Conservation (phyloP, 35 echinoderm and acorn worm species). For the Patiria miniata region DNA sequence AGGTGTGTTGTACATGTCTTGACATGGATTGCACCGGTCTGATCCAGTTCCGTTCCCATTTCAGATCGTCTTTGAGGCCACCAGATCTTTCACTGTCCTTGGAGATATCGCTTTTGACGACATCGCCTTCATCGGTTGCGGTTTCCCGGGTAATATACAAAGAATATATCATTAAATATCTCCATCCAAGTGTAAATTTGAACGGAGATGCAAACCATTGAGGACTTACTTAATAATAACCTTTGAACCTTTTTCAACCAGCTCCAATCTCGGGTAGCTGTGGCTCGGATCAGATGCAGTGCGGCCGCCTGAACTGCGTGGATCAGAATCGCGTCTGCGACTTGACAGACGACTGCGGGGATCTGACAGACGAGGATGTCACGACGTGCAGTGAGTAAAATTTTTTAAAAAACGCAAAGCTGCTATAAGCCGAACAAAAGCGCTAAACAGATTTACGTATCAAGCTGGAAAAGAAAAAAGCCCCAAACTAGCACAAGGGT, state of each 20-base stretch:
- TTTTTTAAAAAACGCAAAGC: too few species aligned
- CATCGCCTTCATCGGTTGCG: constrained; percentile 54
- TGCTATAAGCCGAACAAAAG: too few species aligned
- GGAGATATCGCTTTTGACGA: constrained; percentile 93
- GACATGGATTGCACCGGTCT: neutral
- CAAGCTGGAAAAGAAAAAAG: too few species aligned
- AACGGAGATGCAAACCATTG: too few species aligned
- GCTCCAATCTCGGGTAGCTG: constrained; percentile 40
- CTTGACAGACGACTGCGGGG: constrained; percentile 91
- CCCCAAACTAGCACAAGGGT: too few species aligned
- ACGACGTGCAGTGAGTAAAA: too few species aligned
- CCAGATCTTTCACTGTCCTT: constrained; percentile 68
- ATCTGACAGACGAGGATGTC: constrained; percentile 68
- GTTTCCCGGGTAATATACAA: constrained; percentile 69
- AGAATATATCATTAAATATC: too few species aligned
- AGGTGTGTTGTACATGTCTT: too few species aligned
- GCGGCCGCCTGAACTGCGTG: constrained; percentile 64
- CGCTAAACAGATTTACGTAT: too few species aligned
- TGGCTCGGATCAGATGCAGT: constrained; percentile 42
- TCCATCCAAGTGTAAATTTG: too few species aligned
- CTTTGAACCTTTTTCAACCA: constrained; percentile 23
- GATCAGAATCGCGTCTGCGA: constrained; percentile 66
- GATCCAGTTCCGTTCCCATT: neutral
- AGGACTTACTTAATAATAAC: too few species aligned
- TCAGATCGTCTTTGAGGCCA: constrained; percentile 74